Evolutionary conservation across 37 sponge, comb jelly and placozoan genomes (phyloP).

Genomic region (Aplysina aerophoba): DNA sequence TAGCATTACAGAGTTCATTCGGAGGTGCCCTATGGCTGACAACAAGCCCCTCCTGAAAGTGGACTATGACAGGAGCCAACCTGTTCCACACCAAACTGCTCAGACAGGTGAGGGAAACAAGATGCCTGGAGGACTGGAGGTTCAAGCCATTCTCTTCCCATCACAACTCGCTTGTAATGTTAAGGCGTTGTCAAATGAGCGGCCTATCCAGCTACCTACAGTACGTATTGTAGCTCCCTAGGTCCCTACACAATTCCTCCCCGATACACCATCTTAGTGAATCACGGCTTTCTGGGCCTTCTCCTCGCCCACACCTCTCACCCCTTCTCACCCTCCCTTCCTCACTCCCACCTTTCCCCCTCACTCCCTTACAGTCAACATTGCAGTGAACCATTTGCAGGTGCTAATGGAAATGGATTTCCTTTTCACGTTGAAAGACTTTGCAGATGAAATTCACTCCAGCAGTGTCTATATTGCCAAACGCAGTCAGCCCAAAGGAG

Average conservation of each 20-base stretch:
- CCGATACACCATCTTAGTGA: neutral
- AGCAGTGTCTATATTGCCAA: neutral
- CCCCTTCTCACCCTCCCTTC: no score
- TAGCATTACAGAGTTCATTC: neutral
- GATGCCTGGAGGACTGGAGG: no score
- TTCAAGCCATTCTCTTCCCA: no score
- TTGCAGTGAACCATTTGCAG: slow-evolving; percentile 21
- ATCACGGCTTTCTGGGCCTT: neutral
- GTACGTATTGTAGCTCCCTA: no score
- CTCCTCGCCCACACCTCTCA: slow-evolving; percentile 31
- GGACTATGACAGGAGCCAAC: neutral
- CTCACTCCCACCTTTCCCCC: no score
- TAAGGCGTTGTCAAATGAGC: no score
- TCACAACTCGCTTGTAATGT: no score
- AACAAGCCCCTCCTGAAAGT: neutral
- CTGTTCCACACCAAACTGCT: neutral
- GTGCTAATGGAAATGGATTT: slow-evolving; percentile 60
- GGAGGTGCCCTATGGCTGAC: neutral
- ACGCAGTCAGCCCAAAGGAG: neutral
- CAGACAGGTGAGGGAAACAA: neutral
- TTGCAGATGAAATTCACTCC: slow-evolving; percentile 21
- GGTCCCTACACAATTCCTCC: neutral
- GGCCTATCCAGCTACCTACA: no score
- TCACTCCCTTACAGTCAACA: slow-evolving; percentile 31
- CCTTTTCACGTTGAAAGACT: slow-evolving; percentile 45